Percentiles rank a stretch among this genome's conserved stretches.
Evolutionary conservation across 2,888 invertebrate species (phyloP).

Genomic region (Nomada lathburiana): DNA sequence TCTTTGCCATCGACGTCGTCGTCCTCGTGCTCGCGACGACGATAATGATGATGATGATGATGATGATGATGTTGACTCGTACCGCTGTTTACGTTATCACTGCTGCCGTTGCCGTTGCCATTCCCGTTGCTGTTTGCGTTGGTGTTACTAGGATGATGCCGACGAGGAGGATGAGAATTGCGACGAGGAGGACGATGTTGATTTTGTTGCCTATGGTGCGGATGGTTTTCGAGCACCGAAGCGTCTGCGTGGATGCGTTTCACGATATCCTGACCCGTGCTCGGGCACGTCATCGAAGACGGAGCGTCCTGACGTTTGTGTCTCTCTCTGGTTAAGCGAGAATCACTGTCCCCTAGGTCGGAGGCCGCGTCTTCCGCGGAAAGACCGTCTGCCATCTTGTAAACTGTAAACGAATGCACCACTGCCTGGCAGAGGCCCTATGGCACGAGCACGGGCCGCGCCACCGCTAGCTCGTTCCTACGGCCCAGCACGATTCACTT

Average conservation of each 20-base stretch:
- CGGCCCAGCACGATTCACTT: constrained; percentile 67
- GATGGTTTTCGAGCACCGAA: constrained; percentile 30
- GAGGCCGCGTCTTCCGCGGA: constrained; percentile 87
- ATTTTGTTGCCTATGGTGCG: constrained; percentile 29
- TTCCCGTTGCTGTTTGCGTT: not conserved
- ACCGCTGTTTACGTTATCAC: constrained; percentile 17
- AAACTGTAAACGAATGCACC: constrained; percentile 87
- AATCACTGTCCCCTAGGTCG: constrained; percentile 78
- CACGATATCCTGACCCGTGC: constrained; percentile 58
- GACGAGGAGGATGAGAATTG: constrained; percentile 41
- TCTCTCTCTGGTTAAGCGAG: constrained; percentile 76
- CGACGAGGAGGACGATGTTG: constrained; percentile 38
- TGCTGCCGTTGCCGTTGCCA: constrained; percentile 13
- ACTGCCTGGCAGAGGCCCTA: constrained; percentile 76
- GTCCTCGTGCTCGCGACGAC: constrained; percentile 28
- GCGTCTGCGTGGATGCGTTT: constrained; percentile 54
- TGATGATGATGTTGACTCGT: constrained; percentile 11
- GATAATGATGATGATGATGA: constrained; percentile 24
- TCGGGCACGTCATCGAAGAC: constrained; percentile 42
- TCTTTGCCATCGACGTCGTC: constrained; percentile 5
- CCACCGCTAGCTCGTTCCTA: constrained; percentile 68
- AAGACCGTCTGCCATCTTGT: constrained; percentile 93
- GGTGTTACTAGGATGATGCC: constrained; percentile 22
- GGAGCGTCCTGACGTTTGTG: constrained; percentile 73
- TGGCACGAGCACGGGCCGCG: constrained; percentile 73